Base-by-base conservation (phyloP, 2,113 vertebrate genomes). In the Chloroceryle aenea region DNA sequence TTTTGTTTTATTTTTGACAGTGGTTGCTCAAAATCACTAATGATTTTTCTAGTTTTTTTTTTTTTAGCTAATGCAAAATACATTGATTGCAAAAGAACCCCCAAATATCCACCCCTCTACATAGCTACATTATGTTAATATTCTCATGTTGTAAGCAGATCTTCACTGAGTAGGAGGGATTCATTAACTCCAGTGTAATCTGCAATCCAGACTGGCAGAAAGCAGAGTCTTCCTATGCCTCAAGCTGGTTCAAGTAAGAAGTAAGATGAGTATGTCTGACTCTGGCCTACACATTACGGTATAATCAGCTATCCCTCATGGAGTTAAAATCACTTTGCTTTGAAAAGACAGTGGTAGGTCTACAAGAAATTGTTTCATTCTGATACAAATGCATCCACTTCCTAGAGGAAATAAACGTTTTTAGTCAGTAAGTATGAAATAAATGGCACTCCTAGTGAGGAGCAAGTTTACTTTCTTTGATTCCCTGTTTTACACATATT, bases 131-230 rank as follows among this genome's bases (percentile, higher is more conserved):
- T 77, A 83, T 78, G 76, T 69, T 95, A 88, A 91, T 73, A 93
- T 85, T 87, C 85, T 81, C 75, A 47, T 32, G 58, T 92, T 95
- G 87, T 95, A 94, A 95, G 77, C 69, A 90, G 55, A 69, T 92
- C 89, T 95, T 93, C 80, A 83, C 62, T 0, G 2, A 85, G 90
- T 91, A 80, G 82, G 94, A 95, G 92, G 77, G 91, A 92, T 89
- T 95, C 73, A 94, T 95, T 96, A 97, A 74, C 92, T 80, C 81
- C 62, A 75, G 67, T 32, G 76, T 85, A 89, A 93, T 96, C 72
- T 91, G 81, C 90, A 95, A 64, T 80, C 83, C 79, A 89, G 94
- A 53, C 74, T 62, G 85, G 74, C 76, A 93, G 83, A 91, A 86
- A 94, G 78, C 85, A 87, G 62, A 58, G 72, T 23, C 32, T 83